Percentiles rank a stretch among this genome's conserved stretches.
These are phyloP conservation scores for Pteropus rufus DNA, from an alignment of 2,797 vertebrate species.

Conservation along the genomic window DNA sequence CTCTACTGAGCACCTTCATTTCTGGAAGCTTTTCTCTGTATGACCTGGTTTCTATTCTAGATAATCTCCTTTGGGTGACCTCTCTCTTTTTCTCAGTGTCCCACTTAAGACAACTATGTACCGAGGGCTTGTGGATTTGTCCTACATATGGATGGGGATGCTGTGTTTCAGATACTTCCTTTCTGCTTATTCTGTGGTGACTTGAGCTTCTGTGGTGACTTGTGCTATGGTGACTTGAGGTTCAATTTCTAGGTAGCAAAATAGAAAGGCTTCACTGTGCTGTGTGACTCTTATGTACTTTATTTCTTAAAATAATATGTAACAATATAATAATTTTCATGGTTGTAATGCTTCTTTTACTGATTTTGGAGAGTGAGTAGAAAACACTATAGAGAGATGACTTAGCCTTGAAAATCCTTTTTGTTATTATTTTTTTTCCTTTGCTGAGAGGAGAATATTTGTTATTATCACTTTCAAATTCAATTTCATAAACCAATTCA, in stretches of 20 bases:
- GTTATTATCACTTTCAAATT: constrained; percentile 59
- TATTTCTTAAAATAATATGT: not conserved
- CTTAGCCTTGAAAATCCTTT: not conserved
- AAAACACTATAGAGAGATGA: not conserved
- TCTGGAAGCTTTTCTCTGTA: not conserved
- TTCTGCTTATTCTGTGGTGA: not conserved
- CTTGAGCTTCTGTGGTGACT: not conserved
- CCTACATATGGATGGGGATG: not conserved
- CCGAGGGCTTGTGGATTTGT: not conserved
- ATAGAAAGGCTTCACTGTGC: not conserved
- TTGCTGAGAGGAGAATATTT: constrained; percentile 25
- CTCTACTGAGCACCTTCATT: not conserved
- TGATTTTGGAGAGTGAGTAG: not conserved
- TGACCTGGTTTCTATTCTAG: constrained; percentile 28
- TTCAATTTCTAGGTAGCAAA: not conserved
- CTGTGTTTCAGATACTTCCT: not conserved
- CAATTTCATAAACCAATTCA: constrained; percentile 56
- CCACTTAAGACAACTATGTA: not conserved
- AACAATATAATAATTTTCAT: not conserved
- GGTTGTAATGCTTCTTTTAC: not conserved
- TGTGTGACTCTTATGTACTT: not conserved
- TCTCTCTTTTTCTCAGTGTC: not conserved
- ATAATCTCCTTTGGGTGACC: not conserved
- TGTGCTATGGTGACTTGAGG: not conserved
- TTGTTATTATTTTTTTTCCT: not conserved